A percentile compares a stretch with the other conserved stretches of the same genome.
Evolutionary conservation across 2,797 vertebrate genomes (phyloP).

Genomic region (Scyliorhinus canicula): DNA sequence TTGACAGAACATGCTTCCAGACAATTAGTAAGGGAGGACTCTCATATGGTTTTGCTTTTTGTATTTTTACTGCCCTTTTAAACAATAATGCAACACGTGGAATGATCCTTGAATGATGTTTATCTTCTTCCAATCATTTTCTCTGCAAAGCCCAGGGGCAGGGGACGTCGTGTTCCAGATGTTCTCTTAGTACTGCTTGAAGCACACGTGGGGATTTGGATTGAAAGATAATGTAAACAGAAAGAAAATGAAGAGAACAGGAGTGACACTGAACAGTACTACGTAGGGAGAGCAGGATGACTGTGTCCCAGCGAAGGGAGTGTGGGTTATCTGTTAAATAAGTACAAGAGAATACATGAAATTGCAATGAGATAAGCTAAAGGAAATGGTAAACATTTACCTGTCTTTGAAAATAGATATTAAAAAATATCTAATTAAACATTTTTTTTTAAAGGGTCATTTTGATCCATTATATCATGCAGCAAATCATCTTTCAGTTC

Average conservation of each 20-base stretch:
- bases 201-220: constrained; percentile 8
- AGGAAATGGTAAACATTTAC: neutral
- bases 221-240: constrained; percentile 8
- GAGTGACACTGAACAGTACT: neutral
- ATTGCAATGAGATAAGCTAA: neutral
- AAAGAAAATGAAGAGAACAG: neutral
- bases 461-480: neutral
- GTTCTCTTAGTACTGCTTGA: neutral
- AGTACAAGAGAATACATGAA: neutral
- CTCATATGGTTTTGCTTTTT: constrained; percentile 28
- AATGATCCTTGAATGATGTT: neutral
- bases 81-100: neutral
- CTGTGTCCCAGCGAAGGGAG: neutral
- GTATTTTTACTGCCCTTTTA: neutral
- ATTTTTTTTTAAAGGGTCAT: neutral
- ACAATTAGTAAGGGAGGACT: neutral
- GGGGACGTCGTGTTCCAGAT: neutral
- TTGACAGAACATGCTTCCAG: neutral
- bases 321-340: neutral
- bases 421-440: neutral
- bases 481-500: neutral
- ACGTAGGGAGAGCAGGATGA: neutral
- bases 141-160: constrained; percentile 15
- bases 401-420: neutral
- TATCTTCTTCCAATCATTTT: neutral